Evolutionary conservation across 30 jellyfish, hydroid and myxozoan species (phyloP).

Genomic region (Hydractinia echinata): DNA sequence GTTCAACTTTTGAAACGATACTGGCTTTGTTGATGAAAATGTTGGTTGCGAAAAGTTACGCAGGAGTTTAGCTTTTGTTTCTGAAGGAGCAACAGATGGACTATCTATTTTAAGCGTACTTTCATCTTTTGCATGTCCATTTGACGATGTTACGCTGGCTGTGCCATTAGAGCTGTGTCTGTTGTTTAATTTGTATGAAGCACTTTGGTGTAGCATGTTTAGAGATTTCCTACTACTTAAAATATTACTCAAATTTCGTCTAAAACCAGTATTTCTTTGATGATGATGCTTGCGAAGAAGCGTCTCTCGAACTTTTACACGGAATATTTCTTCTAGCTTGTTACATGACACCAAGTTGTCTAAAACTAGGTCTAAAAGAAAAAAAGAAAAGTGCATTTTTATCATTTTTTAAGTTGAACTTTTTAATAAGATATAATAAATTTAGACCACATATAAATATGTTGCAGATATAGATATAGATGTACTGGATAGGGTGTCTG

Average conservation of each 20-base stretch:
- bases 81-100: background rate
- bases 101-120: background rate
- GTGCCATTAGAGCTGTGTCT: background rate
- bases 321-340: slow-evolving; percentile 73
- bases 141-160: background rate
- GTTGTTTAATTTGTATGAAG: background rate
- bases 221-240: slow-evolving; percentile 48
- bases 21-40: background rate
- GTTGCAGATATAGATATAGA: too few species aligned
- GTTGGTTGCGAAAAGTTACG: slow-evolving; percentile 27
- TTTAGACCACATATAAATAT: too few species aligned
- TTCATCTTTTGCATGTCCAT: background rate
- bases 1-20: slow-evolving; percentile 45
- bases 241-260: slow-evolving; percentile 74
- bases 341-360: slow-evolving; percentile 80
- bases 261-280: slow-evolving; percentile 69
- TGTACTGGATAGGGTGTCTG: too few species aligned
- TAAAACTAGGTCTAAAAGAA: slow-evolving; percentile 57
- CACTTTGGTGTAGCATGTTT: background rate
- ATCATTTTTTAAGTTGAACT: background rate
- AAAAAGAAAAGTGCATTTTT: background rate
- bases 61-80: background rate
- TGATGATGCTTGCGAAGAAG: slow-evolving; percentile 76
- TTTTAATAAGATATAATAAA: too few species aligned
- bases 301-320: slow-evolving; percentile 80